A percentile compares a stretch with the other conserved stretches of the same genome.
phyloP scores from a whole-genome alignment of 2,797 vertebrate genomes.

The Scyliorhinus canicula region DNA sequence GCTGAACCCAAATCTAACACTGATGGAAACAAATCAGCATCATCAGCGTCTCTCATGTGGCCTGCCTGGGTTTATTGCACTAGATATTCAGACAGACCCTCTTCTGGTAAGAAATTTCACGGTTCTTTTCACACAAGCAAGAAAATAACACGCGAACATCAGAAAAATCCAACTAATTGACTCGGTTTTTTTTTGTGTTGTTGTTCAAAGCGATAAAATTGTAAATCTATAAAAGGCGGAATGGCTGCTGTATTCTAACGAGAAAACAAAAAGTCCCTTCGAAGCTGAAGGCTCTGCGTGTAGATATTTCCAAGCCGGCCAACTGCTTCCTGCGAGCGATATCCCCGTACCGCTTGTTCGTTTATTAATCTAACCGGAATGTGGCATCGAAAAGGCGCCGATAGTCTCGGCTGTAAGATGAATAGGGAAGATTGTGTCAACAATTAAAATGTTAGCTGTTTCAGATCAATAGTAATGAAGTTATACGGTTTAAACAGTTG shows the following conservation, averaged over 20 bases:
- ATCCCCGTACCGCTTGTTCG: not conserved
- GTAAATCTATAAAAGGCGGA: not conserved
- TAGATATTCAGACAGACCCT: constrained; percentile 90
- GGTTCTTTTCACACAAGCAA: not conserved
- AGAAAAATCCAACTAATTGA: not conserved
- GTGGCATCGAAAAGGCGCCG: not conserved
- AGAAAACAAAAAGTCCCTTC: not conserved
- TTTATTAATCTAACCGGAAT: not conserved
- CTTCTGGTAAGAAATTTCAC: constrained; percentile 80
- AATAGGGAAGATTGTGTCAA: not conserved
- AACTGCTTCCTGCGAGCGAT: not conserved
- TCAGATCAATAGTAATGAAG: not conserved
- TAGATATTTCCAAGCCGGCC: not conserved
- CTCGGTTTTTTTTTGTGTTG: too few relatives aligned
- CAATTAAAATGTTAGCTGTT: not conserved
- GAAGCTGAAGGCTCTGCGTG: not conserved
- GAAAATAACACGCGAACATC: not conserved
- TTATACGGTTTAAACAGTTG: not conserved
- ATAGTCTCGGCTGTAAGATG: not conserved
- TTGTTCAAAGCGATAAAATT: not conserved
- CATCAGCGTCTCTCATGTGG: constrained; percentile 75
- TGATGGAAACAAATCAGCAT: constrained; percentile 52
- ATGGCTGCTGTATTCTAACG: not conserved
- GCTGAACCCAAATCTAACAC: constrained; percentile 63
- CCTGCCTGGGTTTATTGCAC: constrained; percentile 97